These are phyloP conservation scores for Simalia tracyae DNA, from an alignment of 2,797 vertebrate species.

Conservation along the genomic window DNA sequence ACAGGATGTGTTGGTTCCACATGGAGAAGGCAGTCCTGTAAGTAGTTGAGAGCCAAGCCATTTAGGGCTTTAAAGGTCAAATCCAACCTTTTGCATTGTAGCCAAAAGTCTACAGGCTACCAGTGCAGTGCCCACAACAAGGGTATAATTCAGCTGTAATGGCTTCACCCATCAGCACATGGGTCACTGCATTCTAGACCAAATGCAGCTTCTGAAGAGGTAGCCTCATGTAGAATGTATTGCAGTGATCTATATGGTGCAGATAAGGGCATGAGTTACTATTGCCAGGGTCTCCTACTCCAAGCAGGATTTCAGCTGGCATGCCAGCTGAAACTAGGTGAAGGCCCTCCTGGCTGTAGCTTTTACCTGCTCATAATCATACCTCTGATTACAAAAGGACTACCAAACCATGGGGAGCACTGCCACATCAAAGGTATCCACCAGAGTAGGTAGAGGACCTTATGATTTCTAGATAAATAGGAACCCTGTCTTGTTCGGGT, in stretches of 20 bases:
- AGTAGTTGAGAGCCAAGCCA: background rate
- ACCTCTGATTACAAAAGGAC: background rate
- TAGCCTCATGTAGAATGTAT: background rate
- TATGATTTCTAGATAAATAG: background rate
- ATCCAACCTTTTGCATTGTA: background rate
- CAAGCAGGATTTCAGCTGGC: background rate
- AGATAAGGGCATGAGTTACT: background rate
- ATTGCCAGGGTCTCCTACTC: background rate
- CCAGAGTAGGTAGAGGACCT: background rate
- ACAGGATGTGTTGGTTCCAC: background rate
- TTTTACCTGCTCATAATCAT: background rate
- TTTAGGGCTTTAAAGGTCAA: background rate
- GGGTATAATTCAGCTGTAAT: background rate
- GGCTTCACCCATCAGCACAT: background rate
- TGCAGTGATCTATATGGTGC: background rate
- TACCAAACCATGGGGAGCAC: background rate
- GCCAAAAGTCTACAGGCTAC: background rate
- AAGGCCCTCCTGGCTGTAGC: background rate
- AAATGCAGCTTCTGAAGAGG: background rate
- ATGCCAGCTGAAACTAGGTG: background rate
- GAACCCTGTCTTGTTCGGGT: background rate
- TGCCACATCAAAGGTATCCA: background rate
- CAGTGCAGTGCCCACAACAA: background rate
- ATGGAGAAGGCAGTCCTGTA: background rate
- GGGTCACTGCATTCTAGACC: background rate